Evolutionary conservation across 2,797 vertebrate genomes (phyloP).

Genomic region (Chaetodon trifasciatus): DNA sequence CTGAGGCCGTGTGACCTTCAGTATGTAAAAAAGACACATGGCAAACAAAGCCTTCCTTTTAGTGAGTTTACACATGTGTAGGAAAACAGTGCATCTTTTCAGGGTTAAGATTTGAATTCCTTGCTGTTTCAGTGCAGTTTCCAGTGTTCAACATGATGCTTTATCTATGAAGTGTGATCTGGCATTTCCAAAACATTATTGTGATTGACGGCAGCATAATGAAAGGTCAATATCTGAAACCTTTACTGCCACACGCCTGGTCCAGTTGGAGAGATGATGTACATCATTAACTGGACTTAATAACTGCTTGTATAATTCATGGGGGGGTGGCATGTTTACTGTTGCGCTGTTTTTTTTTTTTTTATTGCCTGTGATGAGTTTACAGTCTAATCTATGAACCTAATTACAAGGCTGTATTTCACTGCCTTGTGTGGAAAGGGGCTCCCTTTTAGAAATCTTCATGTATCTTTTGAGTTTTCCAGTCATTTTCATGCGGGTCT

Average conservation of each 20-base stretch:
- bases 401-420: conserved; percentile 28
- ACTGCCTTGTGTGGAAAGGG: not conserved
- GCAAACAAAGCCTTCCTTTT: not conserved
- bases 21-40: not conserved
- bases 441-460: not conserved
- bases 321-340: conserved; percentile 39
- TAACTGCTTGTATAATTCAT: conserved; percentile 40
- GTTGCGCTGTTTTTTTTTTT: conserved; percentile 42
- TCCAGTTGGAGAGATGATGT: conserved; percentile 23
- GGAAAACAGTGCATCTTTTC: not conserved
- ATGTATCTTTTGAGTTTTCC: not conserved
- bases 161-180: not conserved
- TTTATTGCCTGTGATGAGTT: conserved; percentile 42
- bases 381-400: conserved; percentile 27
- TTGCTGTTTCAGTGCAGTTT: not conserved
- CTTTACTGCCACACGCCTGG: not conserved
- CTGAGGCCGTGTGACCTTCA: conserved; percentile 24
- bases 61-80: not conserved
- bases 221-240: conserved; percentile 25
- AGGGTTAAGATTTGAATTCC: not conserved
- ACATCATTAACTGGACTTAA: conserved; percentile 20
- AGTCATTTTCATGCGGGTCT: conserved; percentile 22
- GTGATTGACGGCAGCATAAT: not conserved
- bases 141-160: not conserved
- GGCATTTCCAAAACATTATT: not conserved